A percentile compares a stretch with the other conserved stretches of the same genome.
Conservation (phyloP, 2,797 vertebrate genomes). For the Rhodeus uyekii region DNA sequence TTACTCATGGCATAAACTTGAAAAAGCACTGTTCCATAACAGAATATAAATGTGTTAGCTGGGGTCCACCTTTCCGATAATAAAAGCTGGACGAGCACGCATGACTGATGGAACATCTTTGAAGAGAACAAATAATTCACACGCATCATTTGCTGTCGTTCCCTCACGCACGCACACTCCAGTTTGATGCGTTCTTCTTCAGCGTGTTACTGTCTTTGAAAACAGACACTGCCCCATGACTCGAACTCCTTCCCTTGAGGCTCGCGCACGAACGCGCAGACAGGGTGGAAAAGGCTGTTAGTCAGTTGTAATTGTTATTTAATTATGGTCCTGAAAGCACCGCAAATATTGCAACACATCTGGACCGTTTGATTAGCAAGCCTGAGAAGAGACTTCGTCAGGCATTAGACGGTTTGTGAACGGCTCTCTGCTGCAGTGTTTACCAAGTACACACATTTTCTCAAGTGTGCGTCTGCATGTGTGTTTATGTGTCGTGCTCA, state of each 20-base stretch:
- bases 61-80: neutral
- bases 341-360: constrained; percentile 62
- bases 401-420: constrained; percentile 50
- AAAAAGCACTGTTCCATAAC: neutral
- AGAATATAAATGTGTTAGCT: neutral
- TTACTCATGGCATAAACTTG: neutral
- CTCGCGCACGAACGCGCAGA: constrained; percentile 32
- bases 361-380: constrained; percentile 59
- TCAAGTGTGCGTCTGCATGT: constrained; percentile 5
- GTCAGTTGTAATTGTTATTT: constrained; percentile 66
- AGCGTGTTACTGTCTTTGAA: constrained; percentile 58
- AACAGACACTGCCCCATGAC: constrained; percentile 50
- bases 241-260: constrained; percentile 21
- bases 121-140: constrained; percentile 33
- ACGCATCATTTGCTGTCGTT: constrained; percentile 39
- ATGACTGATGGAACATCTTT: constrained; percentile 43
- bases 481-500: neutral
- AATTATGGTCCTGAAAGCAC: constrained; percentile 63
- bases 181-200: constrained; percentile 63
- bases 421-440: constrained; percentile 48
- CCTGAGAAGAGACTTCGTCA: constrained; percentile 54
- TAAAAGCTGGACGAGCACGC: constrained; percentile 1
- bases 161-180: neutral
- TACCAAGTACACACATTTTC: constrained; percentile 37
- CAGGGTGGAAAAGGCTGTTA: constrained; percentile 63